phyloP scores from a whole-genome alignment of 2,113 vertebrate genomes.

The Phocoena sinus region DNA sequence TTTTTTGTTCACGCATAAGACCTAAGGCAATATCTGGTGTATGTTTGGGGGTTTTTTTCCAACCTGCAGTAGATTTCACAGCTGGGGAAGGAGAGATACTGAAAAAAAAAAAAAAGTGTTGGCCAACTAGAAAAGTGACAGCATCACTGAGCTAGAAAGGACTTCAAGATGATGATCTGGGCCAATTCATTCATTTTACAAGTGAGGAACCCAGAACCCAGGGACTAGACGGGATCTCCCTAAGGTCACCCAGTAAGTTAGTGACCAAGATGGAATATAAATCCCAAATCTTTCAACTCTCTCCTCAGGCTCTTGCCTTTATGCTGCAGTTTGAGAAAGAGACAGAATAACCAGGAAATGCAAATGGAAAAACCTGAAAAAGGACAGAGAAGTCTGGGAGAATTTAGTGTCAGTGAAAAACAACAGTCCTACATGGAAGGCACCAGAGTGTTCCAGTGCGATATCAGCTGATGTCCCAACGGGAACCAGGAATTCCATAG shows the following conservation, averaged over 20 bases:
- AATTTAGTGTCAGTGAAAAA: neutral
- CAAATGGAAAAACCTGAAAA: neutral
- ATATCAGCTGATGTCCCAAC: neutral
- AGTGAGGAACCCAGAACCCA: neutral
- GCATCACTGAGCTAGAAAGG: neutral
- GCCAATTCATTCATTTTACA: neutral
- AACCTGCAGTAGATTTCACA: neutral
- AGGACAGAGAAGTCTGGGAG: rapidly evolving
- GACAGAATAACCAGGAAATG: neutral
- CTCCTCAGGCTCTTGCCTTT: neutral
- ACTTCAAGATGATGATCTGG: neutral
- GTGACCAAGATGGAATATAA: neutral
- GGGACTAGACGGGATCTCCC: rapidly evolving
- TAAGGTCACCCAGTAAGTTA: no score
- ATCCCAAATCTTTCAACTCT: no score
- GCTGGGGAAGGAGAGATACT: rapidly evolving
- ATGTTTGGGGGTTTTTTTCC: neutral
- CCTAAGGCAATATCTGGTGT: neutral
- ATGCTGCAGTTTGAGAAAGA: neutral
- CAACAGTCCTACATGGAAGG: neutral
- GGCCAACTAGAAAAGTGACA: neutral
- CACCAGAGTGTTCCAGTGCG: neutral
- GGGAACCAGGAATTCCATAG: neutral
- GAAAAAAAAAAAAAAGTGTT: no score
- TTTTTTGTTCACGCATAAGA: neutral